A percentile compares a stretch with the other conserved stretches of the same genome.
Conservation (phyloP, 1,140 invertebrate genomes). For the Varroa destructor region DNA sequence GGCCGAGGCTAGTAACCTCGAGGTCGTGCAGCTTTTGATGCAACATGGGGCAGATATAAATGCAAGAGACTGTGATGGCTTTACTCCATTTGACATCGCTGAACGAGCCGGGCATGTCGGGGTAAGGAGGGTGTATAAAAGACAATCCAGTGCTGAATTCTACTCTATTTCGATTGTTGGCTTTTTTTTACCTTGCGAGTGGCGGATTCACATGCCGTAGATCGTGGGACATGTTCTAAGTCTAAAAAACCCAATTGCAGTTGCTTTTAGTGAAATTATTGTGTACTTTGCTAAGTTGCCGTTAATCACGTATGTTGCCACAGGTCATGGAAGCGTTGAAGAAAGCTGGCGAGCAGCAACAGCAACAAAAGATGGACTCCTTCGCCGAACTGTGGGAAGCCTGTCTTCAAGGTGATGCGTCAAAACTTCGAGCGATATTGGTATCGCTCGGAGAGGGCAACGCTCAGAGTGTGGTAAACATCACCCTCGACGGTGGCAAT, state of each 20-base stretch:
- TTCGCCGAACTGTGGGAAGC: slow-evolving; percentile 54
- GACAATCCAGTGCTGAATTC: too few relatives aligned
- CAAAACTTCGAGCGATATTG: slow-evolving; percentile 51
- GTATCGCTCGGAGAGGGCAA: slow-evolving; percentile 49
- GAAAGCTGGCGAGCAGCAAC: slow-evolving; percentile 46
- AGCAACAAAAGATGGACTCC: slow-evolving; percentile 41
- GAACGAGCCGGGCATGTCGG: slow-evolving; percentile 52
- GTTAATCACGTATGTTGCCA: too few relatives aligned
- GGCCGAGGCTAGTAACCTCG: slow-evolving; percentile 59
- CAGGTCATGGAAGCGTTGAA: slow-evolving; percentile 54
- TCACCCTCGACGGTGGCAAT: slow-evolving; percentile 68
- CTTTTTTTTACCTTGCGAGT: too few relatives aligned
- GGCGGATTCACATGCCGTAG: too few relatives aligned
- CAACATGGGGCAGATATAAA: slow-evolving; percentile 53
- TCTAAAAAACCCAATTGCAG: too few relatives aligned
- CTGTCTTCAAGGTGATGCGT: slow-evolving; percentile 53
- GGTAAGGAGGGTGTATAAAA: slow-evolving; percentile 46
- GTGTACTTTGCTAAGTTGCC: too few relatives aligned
- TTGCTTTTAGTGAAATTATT: too few relatives aligned
- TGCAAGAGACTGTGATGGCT: slow-evolving; percentile 51
- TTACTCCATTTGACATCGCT: slow-evolving; percentile 59
- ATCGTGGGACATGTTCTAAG: too few relatives aligned
- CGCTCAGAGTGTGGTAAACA: slow-evolving; percentile 60
- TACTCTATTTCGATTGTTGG: too few relatives aligned
- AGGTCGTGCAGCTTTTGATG: slow-evolving; percentile 55